These are phyloP conservation scores for Escarpia spicata DNA, from an alignment of 2,888 invertebrate genomes.

Conservation along the genomic window DNA sequence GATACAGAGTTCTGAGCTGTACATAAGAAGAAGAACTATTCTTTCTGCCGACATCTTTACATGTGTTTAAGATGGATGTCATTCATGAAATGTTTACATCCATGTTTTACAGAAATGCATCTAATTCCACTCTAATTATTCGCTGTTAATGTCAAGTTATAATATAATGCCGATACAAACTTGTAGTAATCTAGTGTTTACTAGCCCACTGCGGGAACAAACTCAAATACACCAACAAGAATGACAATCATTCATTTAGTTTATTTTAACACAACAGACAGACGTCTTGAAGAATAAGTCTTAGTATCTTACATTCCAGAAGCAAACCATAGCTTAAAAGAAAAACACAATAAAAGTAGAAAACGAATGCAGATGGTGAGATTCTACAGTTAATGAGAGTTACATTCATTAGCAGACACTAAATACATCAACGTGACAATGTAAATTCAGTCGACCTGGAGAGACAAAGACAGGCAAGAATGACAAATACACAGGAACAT, in stretches of 20 bases:
- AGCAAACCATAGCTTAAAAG: background rate
- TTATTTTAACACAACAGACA: conserved; percentile 7
- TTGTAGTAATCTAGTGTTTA: background rate
- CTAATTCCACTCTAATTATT: background rate
- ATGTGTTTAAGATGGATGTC: background rate
- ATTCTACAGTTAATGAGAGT: background rate
- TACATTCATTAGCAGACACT: background rate
- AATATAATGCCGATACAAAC: background rate
- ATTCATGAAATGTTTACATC: background rate
- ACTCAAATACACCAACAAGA: background rate
- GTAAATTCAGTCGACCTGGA: background rate
- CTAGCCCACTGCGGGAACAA: background rate
- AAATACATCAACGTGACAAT: background rate
- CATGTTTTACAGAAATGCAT: background rate
- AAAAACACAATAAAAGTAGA: background rate
- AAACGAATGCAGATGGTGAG: background rate
- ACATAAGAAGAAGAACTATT: no score
- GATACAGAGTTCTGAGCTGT: no score
- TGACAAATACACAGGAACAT: background rate
- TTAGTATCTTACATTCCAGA: background rate
- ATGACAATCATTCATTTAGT: background rate
- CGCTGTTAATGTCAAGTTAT: background rate
- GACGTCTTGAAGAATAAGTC: background rate
- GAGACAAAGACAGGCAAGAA: no score
- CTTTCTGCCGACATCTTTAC: background rate